Evolutionary conservation across 2,888 invertebrate species (phyloP), one percentile per base, ranked within the genome.

Genomic region (Chrysolina americana): DNA sequence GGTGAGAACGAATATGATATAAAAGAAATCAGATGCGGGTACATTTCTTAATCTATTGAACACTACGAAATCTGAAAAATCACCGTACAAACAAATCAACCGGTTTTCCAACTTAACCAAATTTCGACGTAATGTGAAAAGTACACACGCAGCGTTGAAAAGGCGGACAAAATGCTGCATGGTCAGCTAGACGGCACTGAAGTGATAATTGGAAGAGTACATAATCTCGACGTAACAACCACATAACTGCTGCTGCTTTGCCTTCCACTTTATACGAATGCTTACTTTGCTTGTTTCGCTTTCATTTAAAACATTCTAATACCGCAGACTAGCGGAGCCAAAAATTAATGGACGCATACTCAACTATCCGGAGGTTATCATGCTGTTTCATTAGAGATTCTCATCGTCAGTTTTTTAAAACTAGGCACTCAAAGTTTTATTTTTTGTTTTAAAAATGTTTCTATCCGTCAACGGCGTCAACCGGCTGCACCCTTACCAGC

Each of bases 41-140:
- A 59, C 28, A 15, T 19, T 13, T 36, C 23, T 41, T 15, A 65
- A 65, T 65, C 47, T 17, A 53, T 66, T 48, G 36, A n/a, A 53
- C 6, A 68, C 53, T 68, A 53, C 48, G 21, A 68, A 68, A 68
- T 68, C 15, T 10, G 10, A 68, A 53, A 41, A 68, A 68, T 68
- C 41, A 68, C 53, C 11, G 50, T 53, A 21, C 68, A 68, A 68
- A 68, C 68, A 68, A 50, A 17, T 53, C 81, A 84, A 87, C 87
- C 86, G 86, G 87, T 87, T 86, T 84, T 76, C 80, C 47, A 48
- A 65, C 70, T 84, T 83, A 83, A 85, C 85, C 84, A 85, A 86
- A 86, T 84, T 85, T 85, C 83, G 81, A 81, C 82, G 82, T 87
- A 87, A 87, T 87, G 84, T 85, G 85, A 87, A 86, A 86, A 81